phyloP scores from a whole-genome alignment of 2,797 vertebrate genomes.

The Lerista edwardsae region DNA sequence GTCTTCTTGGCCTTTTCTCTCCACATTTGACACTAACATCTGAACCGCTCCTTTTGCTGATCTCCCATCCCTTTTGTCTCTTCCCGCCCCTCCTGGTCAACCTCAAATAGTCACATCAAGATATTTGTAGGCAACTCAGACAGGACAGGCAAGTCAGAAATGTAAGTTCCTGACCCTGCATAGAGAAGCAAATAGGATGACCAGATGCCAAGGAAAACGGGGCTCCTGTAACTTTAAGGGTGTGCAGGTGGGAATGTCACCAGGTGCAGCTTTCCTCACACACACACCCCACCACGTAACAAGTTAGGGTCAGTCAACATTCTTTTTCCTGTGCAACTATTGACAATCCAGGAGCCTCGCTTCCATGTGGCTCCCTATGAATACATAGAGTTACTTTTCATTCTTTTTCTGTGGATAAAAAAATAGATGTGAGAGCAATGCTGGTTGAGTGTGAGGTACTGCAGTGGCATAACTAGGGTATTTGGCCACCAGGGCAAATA shows the following conservation, averaged over 20 bases:
- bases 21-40: conserved; percentile 23
- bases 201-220: neutral
- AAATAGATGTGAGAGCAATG: neutral
- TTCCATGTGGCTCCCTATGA: neutral
- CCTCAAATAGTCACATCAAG: conserved; percentile 1
- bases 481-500: too few relatives aligned
- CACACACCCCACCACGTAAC: neutral
- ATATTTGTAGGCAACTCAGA: conserved; percentile 17
- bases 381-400: neutral
- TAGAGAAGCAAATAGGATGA: neutral
- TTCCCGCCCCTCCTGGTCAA: neutral
- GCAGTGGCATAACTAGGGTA: too few relatives aligned
- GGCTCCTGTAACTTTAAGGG: neutral
- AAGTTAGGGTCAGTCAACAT: neutral
- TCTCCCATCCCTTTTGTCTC: conserved; percentile 1
- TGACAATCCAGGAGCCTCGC: neutral
- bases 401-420: conserved; percentile 2
- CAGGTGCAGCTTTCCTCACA: neutral
- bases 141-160: conserved; percentile 30
- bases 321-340: neutral
- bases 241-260: neutral
- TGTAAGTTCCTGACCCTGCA: conserved; percentile 34
- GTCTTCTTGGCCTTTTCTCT: neutral
- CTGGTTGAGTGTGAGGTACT: neutral
- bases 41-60: neutral